Conservation (phyloP, 2,797 vertebrate species). For the Neopelma chrysocephalum region DNA sequence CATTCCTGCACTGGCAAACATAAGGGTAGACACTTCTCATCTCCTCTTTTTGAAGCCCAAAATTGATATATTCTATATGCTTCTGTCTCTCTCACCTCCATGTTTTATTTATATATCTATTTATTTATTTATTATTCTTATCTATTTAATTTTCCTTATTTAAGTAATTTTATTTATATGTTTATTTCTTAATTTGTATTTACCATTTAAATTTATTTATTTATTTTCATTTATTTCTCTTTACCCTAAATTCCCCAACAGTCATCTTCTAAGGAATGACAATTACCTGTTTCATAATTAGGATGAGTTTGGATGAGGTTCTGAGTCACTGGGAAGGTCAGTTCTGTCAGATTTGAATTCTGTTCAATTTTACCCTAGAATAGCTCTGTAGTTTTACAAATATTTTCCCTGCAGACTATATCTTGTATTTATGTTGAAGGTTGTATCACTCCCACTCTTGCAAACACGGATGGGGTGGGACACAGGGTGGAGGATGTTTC, state of each 20-base stretch:
- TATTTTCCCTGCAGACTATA: background rate
- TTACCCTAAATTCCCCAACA: background rate
- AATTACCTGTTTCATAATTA: constrained; percentile 29
- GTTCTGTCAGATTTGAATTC: background rate
- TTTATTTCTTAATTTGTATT: too few relatives aligned
- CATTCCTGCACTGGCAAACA: background rate
- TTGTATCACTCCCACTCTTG: background rate
- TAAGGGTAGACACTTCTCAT: too few relatives aligned
- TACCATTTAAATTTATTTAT: background rate
- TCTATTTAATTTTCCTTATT: background rate
- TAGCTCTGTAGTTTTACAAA: background rate
- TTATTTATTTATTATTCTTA: background rate
- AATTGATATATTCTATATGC: background rate
- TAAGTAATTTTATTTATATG: background rate
- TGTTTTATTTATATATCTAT: background rate
- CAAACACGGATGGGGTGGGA: background rate
- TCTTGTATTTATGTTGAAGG: background rate
- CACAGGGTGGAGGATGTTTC: background rate
- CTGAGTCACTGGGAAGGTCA: constrained; percentile 16
- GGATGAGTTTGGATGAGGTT: background rate
- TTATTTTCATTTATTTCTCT: background rate
- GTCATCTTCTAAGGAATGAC: background rate
- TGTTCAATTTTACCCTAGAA: background rate
- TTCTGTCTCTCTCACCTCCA: background rate
- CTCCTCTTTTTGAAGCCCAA: background rate